phyloP scores from a whole-genome alignment of 30 jellyfish, hydroid and myxozoan species.

The Turritopsis rubra region DNA sequence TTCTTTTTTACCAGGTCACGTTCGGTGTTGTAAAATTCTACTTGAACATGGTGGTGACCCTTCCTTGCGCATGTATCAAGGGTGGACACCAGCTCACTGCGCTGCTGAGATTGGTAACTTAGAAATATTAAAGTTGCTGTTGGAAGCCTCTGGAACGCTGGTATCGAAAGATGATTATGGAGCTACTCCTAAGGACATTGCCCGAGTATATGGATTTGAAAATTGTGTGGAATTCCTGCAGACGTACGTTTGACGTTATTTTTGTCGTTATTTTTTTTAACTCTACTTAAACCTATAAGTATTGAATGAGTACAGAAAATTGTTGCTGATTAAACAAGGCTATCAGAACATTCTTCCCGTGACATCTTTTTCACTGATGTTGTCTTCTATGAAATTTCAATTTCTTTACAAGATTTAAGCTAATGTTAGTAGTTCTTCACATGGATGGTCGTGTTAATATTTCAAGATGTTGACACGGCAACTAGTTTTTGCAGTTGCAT shows the following conservation, averaged over 20 bases:
- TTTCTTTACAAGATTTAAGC: too few relatives aligned
- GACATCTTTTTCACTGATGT: too few relatives aligned
- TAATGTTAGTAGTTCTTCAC: too few relatives aligned
- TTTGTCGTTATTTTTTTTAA: neutral
- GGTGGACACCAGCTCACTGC: conserved; percentile 93
- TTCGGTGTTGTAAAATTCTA: conserved; percentile 60
- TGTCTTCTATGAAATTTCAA: too few relatives aligned
- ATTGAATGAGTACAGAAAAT: too few relatives aligned
- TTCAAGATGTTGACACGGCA: too few relatives aligned
- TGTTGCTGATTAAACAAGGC: too few relatives aligned
- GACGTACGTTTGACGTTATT: too few relatives aligned
- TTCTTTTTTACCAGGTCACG: conserved; percentile 43
- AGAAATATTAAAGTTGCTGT: conserved; percentile 40
- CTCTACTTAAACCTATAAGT: neutral
- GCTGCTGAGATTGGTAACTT: conserved; percentile 86
- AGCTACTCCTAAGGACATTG: conserved; percentile 64
- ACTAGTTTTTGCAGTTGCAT: too few relatives aligned
- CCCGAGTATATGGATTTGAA: conserved; percentile 52
- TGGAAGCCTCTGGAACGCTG: conserved; percentile 38
- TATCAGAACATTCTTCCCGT: too few relatives aligned
- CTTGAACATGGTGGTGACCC: conserved; percentile 82
- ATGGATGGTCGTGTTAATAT: too few relatives aligned
- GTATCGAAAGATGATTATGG: conserved; percentile 64
- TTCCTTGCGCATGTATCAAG: conserved; percentile 60
- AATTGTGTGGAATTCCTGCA: conserved; percentile 56